Evolutionary conservation across 2,888 invertebrate species (phyloP), one percentile per base, ranked within the genome.

Genomic region (Cepaea hortensis): DNA sequence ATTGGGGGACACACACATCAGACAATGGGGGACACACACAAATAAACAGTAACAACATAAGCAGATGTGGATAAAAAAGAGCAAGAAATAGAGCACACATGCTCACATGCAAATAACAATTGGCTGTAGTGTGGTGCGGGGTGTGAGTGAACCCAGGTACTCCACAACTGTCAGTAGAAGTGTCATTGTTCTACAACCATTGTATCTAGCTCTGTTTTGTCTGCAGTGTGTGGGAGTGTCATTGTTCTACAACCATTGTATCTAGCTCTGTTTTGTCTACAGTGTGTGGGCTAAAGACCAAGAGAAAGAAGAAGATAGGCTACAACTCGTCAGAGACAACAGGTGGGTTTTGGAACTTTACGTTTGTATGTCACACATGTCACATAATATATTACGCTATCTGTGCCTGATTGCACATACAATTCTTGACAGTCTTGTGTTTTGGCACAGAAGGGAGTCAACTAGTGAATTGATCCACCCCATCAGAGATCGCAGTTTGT

Each of bases 261-360:
- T 35, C 35, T 35, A 35, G 35, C 35, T 35, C 15, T 79, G 35
- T 79, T 46, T 35, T 9, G 23, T 84, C 91, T 91, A 73, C 89
- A 94, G 95, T 94, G 75, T 95, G 95, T 92, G 95, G 95, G 6
- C 91, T 94, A 76, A 93, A 97, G 94, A 97, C 92, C 82, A 93
- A 93, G 88, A 94, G 93, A 90, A 94, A 94, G 90, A 93, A 93
- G 89, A 94, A 94, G 88, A 91, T 93, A 70, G 93, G 93, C 89
- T 94, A 94, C 89, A 92, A 91, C 70, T 90, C 93, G 9, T 92
- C 91, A 81, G 91, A 91, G 46, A 93, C 92, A 86, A 92, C 92
- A 91, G 94, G 94, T 93, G 87, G 85, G 89, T 76, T 62, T 3
- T 20, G 68, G 20, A 5, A 68, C n/a, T 18, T 68, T 18, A 5